phyloP scores from a whole-genome alignment of 2,113 vertebrate genomes.

The Falco punctatus region DNA sequence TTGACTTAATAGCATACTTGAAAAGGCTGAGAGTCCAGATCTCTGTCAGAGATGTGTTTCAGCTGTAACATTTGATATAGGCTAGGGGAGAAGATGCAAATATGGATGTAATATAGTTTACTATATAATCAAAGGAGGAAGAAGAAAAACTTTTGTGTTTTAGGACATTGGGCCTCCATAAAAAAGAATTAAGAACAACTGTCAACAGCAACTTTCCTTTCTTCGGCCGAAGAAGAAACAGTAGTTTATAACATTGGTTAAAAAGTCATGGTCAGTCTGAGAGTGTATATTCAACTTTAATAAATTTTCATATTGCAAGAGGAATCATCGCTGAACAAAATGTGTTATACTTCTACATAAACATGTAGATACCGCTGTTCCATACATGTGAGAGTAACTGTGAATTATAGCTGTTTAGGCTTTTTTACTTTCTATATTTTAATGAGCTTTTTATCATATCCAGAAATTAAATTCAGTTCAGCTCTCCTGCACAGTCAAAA shows the following conservation, averaged over 20 bases:
- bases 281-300: neutral
- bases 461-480: neutral
- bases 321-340: neutral
- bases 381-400: neutral
- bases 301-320: slow-evolving; percentile 8
- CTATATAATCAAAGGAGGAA: slow-evolving; percentile 61
- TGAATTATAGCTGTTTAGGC: neutral
- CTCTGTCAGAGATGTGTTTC: slow-evolving; percentile 57
- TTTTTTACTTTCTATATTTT: neutral
- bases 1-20: slow-evolving; percentile 70
- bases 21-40: slow-evolving; percentile 45
- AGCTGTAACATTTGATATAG: slow-evolving; percentile 34
- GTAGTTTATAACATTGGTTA: slow-evolving; percentile 42
- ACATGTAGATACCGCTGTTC: neutral
- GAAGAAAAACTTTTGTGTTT: slow-evolving; percentile 53
- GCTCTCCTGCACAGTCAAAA: neutral
- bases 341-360: neutral
- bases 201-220: slow-evolving; percentile 61
- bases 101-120: slow-evolving; percentile 59
- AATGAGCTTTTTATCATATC: neutral
- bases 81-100: slow-evolving; percentile 48
- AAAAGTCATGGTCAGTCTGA: slow-evolving; percentile 28
- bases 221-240: slow-evolving; percentile 55
- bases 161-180: slow-evolving; percentile 42
- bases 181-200: slow-evolving; percentile 55